A percentile compares a stretch with the other conserved stretches of the same genome.
Conservation (phyloP, 1,140 invertebrate species). For the Nilaparvata lugens region DNA sequence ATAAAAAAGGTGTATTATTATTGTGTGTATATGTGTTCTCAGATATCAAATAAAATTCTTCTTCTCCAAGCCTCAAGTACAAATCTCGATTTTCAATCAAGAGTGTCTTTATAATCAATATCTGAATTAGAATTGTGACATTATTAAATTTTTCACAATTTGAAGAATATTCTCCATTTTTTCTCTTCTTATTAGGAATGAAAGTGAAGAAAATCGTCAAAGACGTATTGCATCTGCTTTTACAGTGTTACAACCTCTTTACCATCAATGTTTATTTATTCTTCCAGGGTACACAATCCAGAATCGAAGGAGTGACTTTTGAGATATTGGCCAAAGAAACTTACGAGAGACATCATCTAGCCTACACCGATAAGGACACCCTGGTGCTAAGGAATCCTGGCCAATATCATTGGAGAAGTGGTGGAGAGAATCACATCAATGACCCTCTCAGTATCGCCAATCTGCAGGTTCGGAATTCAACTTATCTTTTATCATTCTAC, state of each 20-base stretch:
- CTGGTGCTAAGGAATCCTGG: slow-evolving; percentile 88
- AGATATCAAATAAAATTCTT: too few species aligned
- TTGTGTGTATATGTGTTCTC: too few species aligned
- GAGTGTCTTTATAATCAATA: too few species aligned
- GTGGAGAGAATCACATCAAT: slow-evolving; percentile 97
- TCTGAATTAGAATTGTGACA: too few species aligned
- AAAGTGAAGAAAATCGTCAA: not conserved
- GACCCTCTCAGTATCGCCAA: slow-evolving; percentile 90
- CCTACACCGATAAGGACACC: slow-evolving; percentile 67
- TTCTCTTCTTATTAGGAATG: not conserved
- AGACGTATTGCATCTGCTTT: not conserved
- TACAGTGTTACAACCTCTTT: too few species aligned
- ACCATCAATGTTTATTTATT: not conserved
- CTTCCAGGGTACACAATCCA: slow-evolving; percentile 75
- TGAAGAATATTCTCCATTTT: too few species aligned
- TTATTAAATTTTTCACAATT: too few species aligned
- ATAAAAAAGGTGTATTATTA: too few species aligned
- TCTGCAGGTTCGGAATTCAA: slow-evolving; percentile 53
- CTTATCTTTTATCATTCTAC: not conserved
- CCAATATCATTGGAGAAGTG: slow-evolving; percentile 90
- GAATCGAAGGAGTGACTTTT: slow-evolving; percentile 89
- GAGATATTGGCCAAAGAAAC: slow-evolving; percentile 84
- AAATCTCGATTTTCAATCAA: too few species aligned
- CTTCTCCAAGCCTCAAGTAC: too few species aligned
- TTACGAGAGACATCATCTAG: slow-evolving; percentile 69